Evolutionary conservation across 2,888 invertebrate species (phyloP).

Genomic region (Micropterix aruncella): DNA sequence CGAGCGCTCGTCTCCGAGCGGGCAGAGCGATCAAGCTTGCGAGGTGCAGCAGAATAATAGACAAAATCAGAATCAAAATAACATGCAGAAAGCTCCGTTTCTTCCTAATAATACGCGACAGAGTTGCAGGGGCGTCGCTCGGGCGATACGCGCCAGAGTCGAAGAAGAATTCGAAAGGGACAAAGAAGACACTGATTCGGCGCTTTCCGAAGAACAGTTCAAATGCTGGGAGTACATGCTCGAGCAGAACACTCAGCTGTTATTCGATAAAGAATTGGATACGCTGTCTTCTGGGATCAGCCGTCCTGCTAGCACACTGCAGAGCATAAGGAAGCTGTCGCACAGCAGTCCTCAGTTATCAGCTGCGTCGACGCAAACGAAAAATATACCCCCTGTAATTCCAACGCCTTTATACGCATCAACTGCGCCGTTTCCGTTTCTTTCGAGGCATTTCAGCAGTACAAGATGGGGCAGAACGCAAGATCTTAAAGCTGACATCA

Average conservation of each 20-base stretch:
- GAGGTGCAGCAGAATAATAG: constrained; percentile 32
- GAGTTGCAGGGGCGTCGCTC: constrained; percentile 44
- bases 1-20: constrained; percentile 73
- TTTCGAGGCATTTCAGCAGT: constrained; percentile 67
- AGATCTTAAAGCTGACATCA: constrained; percentile 40
- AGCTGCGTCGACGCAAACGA: constrained; percentile 19
- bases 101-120: constrained; percentile 31
- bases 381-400: constrained; percentile 10
- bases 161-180: constrained; percentile 42
- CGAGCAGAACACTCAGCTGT: constrained; percentile 76
- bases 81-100: constrained; percentile 28
- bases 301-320: constrained; percentile 34
- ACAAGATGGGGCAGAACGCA: constrained; percentile 62
- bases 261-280: constrained; percentile 79
- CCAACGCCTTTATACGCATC: constrained; percentile 19
- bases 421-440: constrained; percentile 31
- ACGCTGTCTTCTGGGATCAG: constrained; percentile 53
- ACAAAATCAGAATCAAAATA: constrained; percentile 17
- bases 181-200: constrained; percentile 39
- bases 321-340: constrained; percentile 47
- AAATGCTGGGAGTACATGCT: constrained; percentile 91
- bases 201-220: constrained; percentile 71
- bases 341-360: constrained; percentile 57
- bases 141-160: constrained; percentile 46
- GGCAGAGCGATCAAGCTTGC: constrained; percentile 64